These are phyloP conservation scores for Barypeithes pellucidus DNA, from an alignment of 2,888 invertebrate genomes.

Conservation along the genomic window DNA sequence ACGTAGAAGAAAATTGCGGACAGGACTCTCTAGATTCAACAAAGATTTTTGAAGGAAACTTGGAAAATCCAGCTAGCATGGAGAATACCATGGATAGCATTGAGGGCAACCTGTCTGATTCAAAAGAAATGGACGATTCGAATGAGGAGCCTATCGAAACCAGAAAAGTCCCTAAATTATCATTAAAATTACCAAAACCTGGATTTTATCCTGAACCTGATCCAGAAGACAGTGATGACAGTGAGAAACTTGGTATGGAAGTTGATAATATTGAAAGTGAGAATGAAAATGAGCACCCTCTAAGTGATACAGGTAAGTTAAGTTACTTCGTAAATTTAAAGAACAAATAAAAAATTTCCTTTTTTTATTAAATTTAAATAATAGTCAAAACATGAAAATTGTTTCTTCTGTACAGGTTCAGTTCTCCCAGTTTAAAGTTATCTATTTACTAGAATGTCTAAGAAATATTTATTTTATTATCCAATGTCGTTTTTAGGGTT, in stretches of 20 bases:
- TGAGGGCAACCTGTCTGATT: conserved; percentile 52
- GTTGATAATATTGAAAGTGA: conserved; percentile 69
- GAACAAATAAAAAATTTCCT: too few relatives aligned
- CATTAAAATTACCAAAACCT: conserved; percentile 73
- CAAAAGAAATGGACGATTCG: conserved; percentile 21
- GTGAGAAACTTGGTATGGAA: conserved; percentile 77
- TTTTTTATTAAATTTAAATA: too few relatives aligned
- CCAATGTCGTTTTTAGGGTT: too few relatives aligned
- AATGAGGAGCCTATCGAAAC: conserved; percentile 60
- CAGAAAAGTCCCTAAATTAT: conserved; percentile 78
- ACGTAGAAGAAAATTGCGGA: conserved; percentile 52
- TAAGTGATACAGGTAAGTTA: conserved; percentile 45
- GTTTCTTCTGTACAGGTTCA: too few relatives aligned
- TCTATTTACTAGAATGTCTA: too few relatives aligned
- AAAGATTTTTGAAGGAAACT: conserved; percentile 27
- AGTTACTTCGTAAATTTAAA: too few relatives aligned
- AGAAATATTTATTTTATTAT: too few relatives aligned
- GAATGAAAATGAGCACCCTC: conserved; percentile 64
- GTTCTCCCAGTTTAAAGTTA: too few relatives aligned
- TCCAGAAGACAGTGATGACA: conserved; percentile 72
- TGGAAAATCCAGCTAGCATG: conserved; percentile 21
- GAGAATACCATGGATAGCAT: conserved; percentile 48
- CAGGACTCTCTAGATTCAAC: conserved; percentile 39
- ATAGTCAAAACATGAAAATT: too few relatives aligned
- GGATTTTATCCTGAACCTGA: conserved; percentile 65